Base-by-base conservation (phyloP, 2,888 invertebrate genomes). In the Alcis repandata region DNA sequence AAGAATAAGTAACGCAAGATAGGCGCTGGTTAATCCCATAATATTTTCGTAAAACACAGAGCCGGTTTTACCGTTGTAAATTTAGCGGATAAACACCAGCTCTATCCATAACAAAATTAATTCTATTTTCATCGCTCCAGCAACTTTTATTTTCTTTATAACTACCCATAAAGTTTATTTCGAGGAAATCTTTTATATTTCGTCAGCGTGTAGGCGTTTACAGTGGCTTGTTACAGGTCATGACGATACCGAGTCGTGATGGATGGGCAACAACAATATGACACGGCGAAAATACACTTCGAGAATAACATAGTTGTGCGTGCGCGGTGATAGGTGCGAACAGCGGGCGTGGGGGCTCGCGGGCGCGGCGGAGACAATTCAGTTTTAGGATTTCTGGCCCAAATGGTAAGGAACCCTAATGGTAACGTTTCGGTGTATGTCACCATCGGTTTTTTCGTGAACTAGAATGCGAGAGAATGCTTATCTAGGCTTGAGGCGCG, bases 241-340 rank as follows among this genome's bases (percentile, higher is more conserved):
- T 46, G 38, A 45, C 36, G 54, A 54, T 1, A 13, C 13, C 13
- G 17, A 15, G 20, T 19, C 38, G 32, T 61, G 61, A 61, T 54
- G 36, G 36, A 52, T 46, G 40, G 46, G 46, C 53, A 60, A 40
- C 59, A 22, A 52, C 54, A 40, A 48, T 40, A 48, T 41, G 61
- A 54, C 48, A 32, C 48, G 40, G 8, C 54, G 32, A 33, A 54
- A 61, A 61, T 54, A 61, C 54, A 48, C 61, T 27, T 17, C n/a
- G 38, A 40, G 20, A 61, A 54, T 59, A 59, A 6, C 43, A 11
- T 17, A 15, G 52, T 33, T 13, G 27, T 13, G 11, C 13, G 8
- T 20, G 41, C 2, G 33, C 33, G 33, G 32, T 32, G n/a, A n/a
- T 36, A 36, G 9, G 36, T 36, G 9, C 36, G 11, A 3, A 36